A percentile compares a stretch with the other conserved stretches of the same genome.
Evolutionary conservation across 2,888 invertebrate species (phyloP).

Genomic region (Platycheirus rosarum): DNA sequence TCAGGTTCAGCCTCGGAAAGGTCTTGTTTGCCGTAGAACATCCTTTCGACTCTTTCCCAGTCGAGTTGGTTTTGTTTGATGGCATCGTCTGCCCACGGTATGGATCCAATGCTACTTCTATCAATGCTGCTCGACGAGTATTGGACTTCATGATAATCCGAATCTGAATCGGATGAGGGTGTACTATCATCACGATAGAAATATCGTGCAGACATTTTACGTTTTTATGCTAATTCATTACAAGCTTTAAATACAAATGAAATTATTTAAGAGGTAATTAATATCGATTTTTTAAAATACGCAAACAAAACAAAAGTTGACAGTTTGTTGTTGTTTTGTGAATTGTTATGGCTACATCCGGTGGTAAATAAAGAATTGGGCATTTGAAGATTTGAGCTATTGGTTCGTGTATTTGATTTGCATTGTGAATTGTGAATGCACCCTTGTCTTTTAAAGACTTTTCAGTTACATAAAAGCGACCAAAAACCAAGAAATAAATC

Average conservation of each 20-base stretch:
- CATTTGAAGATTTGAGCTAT: conserved; percentile 1
- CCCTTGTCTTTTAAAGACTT: no score
- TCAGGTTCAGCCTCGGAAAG: conserved; percentile 78
- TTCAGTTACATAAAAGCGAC: no score
- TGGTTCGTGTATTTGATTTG: conserved; percentile 7
- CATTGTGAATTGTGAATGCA: no score
- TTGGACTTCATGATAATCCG: conserved; percentile 78
- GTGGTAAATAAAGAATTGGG: no score
- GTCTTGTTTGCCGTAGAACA: conserved; percentile 79
- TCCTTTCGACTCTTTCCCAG: conserved; percentile 81
- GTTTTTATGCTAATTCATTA: conserved; percentile 47
- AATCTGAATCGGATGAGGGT: conserved; percentile 77
- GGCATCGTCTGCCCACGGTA: conserved; percentile 83
- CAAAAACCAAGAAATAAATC: no score
- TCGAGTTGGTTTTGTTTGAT: conserved; percentile 81
- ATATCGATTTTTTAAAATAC: conserved; percentile 65
- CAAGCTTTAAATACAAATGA: conserved; percentile 16
- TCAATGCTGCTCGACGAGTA: conserved; percentile 81
- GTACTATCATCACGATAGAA: conserved; percentile 69
- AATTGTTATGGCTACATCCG: conserved; percentile 60
- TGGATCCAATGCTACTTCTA: conserved; percentile 82
- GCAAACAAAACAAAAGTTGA: conserved; percentile 68
- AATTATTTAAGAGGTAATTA: conserved; percentile 53
- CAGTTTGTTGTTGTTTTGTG: conserved; percentile 47
- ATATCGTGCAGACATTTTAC: conserved; percentile 59